Percentiles rank a stretch among this genome's conserved stretches.
Conservation (phyloP, 1,140 invertebrate species). For the Dreissena polymorpha region DNA sequence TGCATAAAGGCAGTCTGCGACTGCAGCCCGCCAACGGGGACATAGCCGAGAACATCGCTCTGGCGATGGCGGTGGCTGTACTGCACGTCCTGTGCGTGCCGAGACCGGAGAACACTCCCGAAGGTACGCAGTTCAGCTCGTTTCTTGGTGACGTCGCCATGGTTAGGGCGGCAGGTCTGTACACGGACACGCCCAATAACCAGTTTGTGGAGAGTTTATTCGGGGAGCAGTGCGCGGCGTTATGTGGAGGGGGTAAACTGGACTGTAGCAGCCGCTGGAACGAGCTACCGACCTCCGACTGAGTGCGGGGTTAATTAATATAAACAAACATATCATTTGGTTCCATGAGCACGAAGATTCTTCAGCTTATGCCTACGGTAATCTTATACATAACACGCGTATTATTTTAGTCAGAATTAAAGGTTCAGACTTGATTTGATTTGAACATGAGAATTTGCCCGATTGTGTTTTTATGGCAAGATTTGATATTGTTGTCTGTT, state of each 20-base stretch:
- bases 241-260: not conserved
- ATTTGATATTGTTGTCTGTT: no score
- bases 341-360: no score
- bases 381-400: no score
- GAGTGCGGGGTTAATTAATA: not conserved
- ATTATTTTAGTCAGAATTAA: no score
- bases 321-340: no score
- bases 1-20: not conserved
- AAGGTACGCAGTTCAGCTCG: not conserved
- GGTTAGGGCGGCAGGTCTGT: not conserved
- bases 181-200: not conserved
- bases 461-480: no score
- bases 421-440: no score
- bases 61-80: not conserved
- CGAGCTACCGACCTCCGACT: not conserved
- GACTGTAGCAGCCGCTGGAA: not conserved
- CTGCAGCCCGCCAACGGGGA: not conserved
- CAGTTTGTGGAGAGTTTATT: not conserved
- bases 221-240: not conserved
- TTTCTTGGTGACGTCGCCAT: not conserved
- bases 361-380: no score
- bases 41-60: slow-evolving; percentile 6
- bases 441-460: no score
- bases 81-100: slow-evolving; percentile 16
- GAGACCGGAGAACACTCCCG: not conserved